phyloP scores from a whole-genome alignment of 1,140 invertebrate species.

The Drosophila lacertosa region DNA sequence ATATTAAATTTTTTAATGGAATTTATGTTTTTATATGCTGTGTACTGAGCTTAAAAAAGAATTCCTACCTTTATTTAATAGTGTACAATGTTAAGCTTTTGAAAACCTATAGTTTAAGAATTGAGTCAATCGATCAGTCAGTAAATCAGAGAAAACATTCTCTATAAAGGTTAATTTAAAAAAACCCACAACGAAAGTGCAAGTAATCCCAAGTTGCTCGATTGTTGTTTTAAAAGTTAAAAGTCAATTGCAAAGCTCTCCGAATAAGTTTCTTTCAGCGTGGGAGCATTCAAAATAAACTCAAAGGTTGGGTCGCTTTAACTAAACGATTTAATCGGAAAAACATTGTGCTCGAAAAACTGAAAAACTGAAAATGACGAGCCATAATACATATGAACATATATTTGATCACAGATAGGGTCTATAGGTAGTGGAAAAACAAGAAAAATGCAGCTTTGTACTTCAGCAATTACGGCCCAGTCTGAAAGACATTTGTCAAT shows the following conservation, averaged over 20 bases:
- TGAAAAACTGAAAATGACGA: constrained; percentile 18
- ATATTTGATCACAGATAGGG: constrained; percentile 68
- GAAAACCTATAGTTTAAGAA: too few relatives aligned
- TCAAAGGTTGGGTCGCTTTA: constrained; percentile 20
- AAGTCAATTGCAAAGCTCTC: background rate
- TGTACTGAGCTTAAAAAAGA: too few relatives aligned
- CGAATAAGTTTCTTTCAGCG: constrained; percentile 19
- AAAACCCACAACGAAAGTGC: constrained; percentile 30
- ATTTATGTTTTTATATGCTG: too few relatives aligned
- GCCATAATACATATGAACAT: constrained; percentile 37
- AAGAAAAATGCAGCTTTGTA: constrained; percentile 15
- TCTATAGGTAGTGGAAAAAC: constrained; percentile 5
- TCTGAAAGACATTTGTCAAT: constrained; percentile 66
- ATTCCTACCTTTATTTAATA: too few relatives aligned
- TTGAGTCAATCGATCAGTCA: too few relatives aligned
- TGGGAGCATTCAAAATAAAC: too few relatives aligned
- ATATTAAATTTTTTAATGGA: too few relatives aligned
- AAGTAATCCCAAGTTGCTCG: constrained; percentile 40
- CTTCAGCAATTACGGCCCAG: constrained; percentile 60
- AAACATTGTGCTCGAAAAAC: constrained; percentile 23
- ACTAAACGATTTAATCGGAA: constrained; percentile 51
- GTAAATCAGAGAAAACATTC: too few relatives aligned
- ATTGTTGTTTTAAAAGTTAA: too few relatives aligned
- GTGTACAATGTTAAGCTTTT: too few relatives aligned
- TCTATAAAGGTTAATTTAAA: too few relatives aligned